Conservation (phyloP, 2,113 vertebrate genomes). For the Ornithorhynchus anatinus region DNA sequence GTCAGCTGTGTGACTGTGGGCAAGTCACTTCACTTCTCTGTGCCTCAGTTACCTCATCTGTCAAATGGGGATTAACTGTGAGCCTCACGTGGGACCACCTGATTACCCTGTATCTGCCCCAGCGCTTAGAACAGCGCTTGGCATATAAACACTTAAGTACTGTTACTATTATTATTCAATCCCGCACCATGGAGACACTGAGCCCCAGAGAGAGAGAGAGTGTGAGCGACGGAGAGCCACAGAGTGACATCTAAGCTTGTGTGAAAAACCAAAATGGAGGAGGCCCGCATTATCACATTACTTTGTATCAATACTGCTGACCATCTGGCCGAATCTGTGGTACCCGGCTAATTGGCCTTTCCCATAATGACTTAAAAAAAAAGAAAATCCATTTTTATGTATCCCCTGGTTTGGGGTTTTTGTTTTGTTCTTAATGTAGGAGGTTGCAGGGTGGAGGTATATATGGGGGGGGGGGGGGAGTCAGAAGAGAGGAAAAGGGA, state of each 20-base stretch:
- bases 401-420: too few relatives aligned
- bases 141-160: too few relatives aligned
- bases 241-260: constrained; percentile 12
- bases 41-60: too few relatives aligned
- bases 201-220: not conserved
- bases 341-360: constrained; percentile 24
- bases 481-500: not conserved
- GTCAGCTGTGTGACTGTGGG: too few relatives aligned
- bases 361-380: not conserved
- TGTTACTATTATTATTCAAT: too few relatives aligned
- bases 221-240: not conserved
- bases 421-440: too few relatives aligned
- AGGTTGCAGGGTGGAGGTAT: too few relatives aligned
- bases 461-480: not conserved
- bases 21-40: too few relatives aligned
- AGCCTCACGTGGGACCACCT: too few relatives aligned
- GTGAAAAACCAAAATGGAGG: constrained; percentile 1
- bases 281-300: not conserved
- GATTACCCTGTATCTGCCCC: too few relatives aligned
- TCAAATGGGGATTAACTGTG: too few relatives aligned
- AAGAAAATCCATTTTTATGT: not conserved
- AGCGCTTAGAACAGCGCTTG: too few relatives aligned
- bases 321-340: constrained; percentile 15
- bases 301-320: constrained; percentile 21
- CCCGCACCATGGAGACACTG: constrained; percentile 39